A percentile compares a stretch with the other conserved stretches of the same genome.
Conservation (phyloP, 2,113 vertebrate species). For the Isichthys henryi region DNA sequence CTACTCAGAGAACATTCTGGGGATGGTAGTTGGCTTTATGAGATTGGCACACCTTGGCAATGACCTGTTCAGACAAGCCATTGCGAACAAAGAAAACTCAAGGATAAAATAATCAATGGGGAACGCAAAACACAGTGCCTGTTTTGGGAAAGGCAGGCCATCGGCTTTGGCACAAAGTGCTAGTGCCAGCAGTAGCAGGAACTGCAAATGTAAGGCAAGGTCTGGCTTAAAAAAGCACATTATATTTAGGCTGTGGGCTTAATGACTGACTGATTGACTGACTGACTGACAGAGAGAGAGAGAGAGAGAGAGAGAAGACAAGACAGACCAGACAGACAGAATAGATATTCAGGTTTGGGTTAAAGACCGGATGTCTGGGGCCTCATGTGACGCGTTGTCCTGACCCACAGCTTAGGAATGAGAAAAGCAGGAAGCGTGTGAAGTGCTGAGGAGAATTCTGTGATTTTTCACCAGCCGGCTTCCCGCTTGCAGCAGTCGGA, state of each 20-base stretch:
- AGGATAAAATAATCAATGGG: background rate
- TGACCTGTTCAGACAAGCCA: background rate
- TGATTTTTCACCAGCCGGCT: background rate
- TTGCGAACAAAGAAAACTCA: background rate
- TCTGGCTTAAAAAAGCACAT: background rate
- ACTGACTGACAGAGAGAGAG: background rate
- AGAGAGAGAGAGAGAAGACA: background rate
- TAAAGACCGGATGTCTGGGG: background rate
- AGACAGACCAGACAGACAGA: background rate
- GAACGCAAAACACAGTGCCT: background rate
- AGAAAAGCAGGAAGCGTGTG: background rate
- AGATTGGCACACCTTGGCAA: background rate
- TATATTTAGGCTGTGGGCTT: background rate
- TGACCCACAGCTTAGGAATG: background rate
- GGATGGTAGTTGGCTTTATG: background rate
- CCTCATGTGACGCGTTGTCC: background rate
- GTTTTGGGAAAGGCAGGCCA: background rate
- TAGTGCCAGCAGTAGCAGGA: background rate
- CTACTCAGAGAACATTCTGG: background rate
- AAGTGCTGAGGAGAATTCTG: background rate
- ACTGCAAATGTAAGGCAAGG: background rate
- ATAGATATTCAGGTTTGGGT: background rate
- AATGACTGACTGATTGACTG: background rate
- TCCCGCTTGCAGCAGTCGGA: background rate
- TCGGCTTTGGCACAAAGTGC: background rate